These are phyloP conservation scores for Agonopterix alstromeriana DNA, from an alignment of 2,888 invertebrate species.

Conservation along the genomic window DNA sequence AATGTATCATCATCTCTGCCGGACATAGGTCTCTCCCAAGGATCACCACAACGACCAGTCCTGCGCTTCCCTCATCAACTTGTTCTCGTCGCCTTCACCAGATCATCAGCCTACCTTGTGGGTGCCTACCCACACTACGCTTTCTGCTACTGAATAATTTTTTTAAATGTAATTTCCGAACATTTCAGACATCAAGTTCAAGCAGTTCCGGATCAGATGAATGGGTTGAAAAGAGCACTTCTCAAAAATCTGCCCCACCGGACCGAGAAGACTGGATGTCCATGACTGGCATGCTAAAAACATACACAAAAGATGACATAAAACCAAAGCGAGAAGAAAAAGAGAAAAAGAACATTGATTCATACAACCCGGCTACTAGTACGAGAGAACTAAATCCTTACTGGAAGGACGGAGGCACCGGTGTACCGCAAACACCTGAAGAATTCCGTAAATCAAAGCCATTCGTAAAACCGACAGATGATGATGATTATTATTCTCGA, in stretches of 20 bases:
- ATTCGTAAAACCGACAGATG: conserved; percentile 56
- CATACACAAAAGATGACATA: conserved; percentile 61
- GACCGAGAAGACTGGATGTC: conserved; percentile 90
- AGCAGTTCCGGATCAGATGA: conserved; percentile 58
- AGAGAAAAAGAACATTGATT: conserved; percentile 71
- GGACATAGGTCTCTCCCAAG: too few species aligned
- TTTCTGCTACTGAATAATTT: background rate
- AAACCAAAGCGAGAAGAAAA: conserved; percentile 68
- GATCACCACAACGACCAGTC: too few species aligned
- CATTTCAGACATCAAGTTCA: conserved; percentile 45
- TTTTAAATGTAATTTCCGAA: background rate
- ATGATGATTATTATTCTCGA: conserved; percentile 40
- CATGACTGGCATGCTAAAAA: conserved; percentile 71
- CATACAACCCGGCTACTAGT: conserved; percentile 83
- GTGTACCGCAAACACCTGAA: conserved; percentile 79
- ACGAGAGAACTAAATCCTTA: conserved; percentile 91
- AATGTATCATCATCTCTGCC: too few species aligned
- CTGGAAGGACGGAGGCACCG: conserved; percentile 93
- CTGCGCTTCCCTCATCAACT: too few species aligned
- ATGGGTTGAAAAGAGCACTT: conserved; percentile 78
- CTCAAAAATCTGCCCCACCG: conserved; percentile 11
- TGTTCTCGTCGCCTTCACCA: too few species aligned
- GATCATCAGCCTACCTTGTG: too few species aligned
- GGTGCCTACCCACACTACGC: too few species aligned
- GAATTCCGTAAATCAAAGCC: conserved; percentile 46